Conservation (phyloP, 2,797 vertebrate species). For the Jordanella pulchra region DNA sequence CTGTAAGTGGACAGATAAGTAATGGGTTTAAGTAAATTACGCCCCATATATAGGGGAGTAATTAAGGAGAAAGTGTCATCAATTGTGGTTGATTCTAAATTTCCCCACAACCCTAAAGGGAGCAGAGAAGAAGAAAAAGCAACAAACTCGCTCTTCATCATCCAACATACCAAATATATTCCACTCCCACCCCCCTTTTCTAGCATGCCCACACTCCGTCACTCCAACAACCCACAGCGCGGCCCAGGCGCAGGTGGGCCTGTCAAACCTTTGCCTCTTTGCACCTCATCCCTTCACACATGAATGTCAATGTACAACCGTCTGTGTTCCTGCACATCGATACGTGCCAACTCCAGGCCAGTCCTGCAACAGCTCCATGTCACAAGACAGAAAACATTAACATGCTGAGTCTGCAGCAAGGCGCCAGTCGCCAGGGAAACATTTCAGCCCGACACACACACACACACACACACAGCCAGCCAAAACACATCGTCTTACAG, state of each 20-base stretch:
- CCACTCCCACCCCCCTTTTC: conserved; percentile 36
- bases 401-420: conserved; percentile 76
- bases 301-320: conserved; percentile 9
- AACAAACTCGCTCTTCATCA: conserved; percentile 30
- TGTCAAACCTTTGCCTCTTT: conserved; percentile 31
- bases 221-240: conserved; percentile 38
- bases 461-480: conserved; percentile 40
- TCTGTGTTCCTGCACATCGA: conserved; percentile 8
- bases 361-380: conserved; percentile 59
- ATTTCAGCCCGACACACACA: conserved; percentile 57
- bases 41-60: neutral
- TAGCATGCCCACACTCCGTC: conserved; percentile 42
- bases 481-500: conserved; percentile 64
- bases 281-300: conserved; percentile 10
- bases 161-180: conserved; percentile 20
- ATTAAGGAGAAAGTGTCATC: neutral
- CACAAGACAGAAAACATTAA: conserved; percentile 76
- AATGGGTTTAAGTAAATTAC: neutral
- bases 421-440: conserved; percentile 70
- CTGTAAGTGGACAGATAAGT: conserved; percentile 18
- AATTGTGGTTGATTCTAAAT: neutral
- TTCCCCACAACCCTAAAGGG: neutral
- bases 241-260: conserved; percentile 7
- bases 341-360: conserved; percentile 29
- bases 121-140: conserved; percentile 6